Percentiles rank a stretch among this genome's conserved stretches.
Evolutionary conservation across 2,888 invertebrate genomes (phyloP).

Genomic region (Phrixothrix hirtus): DNA sequence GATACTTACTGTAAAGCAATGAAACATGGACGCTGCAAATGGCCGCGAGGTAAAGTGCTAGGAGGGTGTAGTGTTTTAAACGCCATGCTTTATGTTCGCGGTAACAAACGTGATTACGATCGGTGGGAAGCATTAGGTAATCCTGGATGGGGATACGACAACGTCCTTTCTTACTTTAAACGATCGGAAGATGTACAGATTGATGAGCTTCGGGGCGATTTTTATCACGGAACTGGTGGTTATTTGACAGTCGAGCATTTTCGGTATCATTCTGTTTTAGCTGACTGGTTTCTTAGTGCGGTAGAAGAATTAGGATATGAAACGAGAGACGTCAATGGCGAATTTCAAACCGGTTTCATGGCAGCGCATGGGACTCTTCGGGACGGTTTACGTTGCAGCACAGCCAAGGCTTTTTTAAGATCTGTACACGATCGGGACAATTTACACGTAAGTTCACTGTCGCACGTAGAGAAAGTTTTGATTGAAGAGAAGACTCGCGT

Average conservation of each 20-base stretch:
- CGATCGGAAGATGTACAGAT: slow-evolving; percentile 80
- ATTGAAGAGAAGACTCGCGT: slow-evolving; percentile 63
- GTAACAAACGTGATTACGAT: slow-evolving; percentile 83
- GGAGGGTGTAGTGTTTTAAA: slow-evolving; percentile 84
- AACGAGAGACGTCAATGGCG: slow-evolving; percentile 75
- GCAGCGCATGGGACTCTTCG: slow-evolving; percentile 76
- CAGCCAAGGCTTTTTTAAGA: slow-evolving; percentile 80
- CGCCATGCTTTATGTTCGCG: slow-evolving; percentile 87
- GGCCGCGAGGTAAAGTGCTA: slow-evolving; percentile 79
- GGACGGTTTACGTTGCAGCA: slow-evolving; percentile 79
- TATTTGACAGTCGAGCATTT: slow-evolving; percentile 75
- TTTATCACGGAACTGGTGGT: slow-evolving; percentile 73
- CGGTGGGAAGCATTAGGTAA: slow-evolving; percentile 78
- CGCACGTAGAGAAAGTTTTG: slow-evolving; percentile 69
- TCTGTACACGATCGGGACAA: slow-evolving; percentile 69
- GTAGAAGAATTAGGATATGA: slow-evolving; percentile 72
- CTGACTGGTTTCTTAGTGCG: slow-evolving; percentile 70
- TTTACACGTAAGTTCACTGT: slow-evolving; percentile 71
- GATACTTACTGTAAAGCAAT: slow-evolving; percentile 69
- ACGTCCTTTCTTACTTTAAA: slow-evolving; percentile 75
- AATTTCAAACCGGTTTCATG: slow-evolving; percentile 77
- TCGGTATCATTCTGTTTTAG: slow-evolving; percentile 70
- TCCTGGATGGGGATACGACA: slow-evolving; percentile 77
- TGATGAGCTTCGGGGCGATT: slow-evolving; percentile 61
- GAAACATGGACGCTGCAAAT: slow-evolving; percentile 67